A percentile compares a stretch with the other conserved stretches of the same genome.
Evolutionary conservation across 2,797 vertebrate genomes (phyloP).

Genomic region (Hypotaenidia philippensis): DNA sequence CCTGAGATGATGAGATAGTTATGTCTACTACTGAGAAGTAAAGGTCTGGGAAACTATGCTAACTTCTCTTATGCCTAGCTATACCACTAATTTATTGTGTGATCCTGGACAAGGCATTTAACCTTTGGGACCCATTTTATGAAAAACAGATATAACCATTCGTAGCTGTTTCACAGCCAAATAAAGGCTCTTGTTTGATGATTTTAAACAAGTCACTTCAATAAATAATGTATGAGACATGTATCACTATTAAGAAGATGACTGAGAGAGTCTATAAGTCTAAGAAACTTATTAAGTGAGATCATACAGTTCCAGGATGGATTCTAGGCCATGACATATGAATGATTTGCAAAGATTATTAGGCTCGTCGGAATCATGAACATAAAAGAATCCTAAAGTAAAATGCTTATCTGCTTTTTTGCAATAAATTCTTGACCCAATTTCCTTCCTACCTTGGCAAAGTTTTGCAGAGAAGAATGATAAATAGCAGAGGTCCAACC

Average conservation of each 20-base stretch:
- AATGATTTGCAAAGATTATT: constrained; percentile 55
- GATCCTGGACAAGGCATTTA: constrained; percentile 18
- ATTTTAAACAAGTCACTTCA: constrained; percentile 34
- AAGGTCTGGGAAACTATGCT: background rate
- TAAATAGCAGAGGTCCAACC: background rate
- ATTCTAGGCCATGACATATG: constrained; percentile 10
- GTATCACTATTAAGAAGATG: constrained; percentile 45
- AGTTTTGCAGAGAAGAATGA: background rate
- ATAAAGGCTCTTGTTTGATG: constrained; percentile 13
- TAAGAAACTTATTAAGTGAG: constrained; percentile 57
- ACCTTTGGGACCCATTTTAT: constrained; percentile 18
- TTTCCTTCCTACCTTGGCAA: constrained; percentile 49
- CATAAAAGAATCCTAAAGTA: constrained; percentile 20
- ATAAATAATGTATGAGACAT: constrained; percentile 27
- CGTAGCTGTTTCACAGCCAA: constrained; percentile 27
- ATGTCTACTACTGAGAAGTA: background rate
- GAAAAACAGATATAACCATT: constrained; percentile 38
- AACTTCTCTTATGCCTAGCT: background rate
- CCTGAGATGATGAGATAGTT: background rate
- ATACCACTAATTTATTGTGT: constrained; percentile 32
- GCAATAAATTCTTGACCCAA: constrained; percentile 30
- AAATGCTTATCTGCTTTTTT: constrained; percentile 46
- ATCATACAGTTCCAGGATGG: constrained; percentile 36
- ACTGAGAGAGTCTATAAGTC: background rate
- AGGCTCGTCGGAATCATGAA: background rate